Evolutionary conservation across 2,888 invertebrate species (phyloP).

Genomic region (Eristalis arbustorum): DNA sequence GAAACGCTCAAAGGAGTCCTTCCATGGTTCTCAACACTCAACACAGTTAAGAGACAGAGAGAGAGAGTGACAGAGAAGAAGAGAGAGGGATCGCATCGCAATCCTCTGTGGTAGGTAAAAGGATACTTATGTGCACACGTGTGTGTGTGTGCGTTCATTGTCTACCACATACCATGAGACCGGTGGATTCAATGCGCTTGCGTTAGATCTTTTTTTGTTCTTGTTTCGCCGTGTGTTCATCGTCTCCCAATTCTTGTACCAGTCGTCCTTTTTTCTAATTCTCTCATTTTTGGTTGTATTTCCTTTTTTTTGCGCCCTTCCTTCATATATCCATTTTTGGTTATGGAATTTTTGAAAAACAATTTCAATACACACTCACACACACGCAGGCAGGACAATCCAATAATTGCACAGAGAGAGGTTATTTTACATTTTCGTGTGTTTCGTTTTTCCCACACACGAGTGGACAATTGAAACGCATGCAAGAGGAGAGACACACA

Average conservation of each 20-base stretch:
- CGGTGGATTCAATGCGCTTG: slow-evolving; percentile 65
- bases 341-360: slow-evolving; percentile 67
- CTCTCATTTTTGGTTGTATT: slow-evolving; percentile 26
- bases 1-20: slow-evolving; percentile 29
- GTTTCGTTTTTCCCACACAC: slow-evolving; percentile 24
- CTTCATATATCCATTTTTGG: slow-evolving; percentile 21
- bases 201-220: slow-evolving; percentile 48
- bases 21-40: slow-evolving; percentile 26
- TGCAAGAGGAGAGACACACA: background rate
- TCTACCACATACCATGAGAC: slow-evolving; percentile 20
- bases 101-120: slow-evolving; percentile 26
- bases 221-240: background rate
- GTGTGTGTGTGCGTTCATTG: background rate
- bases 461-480: background rate
- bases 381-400: background rate
- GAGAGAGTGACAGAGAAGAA: background rate
- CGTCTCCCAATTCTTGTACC: slow-evolving; percentile 38
- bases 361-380: slow-evolving; percentile 43
- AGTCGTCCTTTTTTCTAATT: background rate
- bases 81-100: too few relatives aligned
- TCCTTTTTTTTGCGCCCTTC: slow-evolving; percentile 1
- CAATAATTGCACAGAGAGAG: background rate
- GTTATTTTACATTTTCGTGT: background rate
- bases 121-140: background rate
- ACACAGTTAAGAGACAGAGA: slow-evolving; percentile 20